Evolutionary conservation across 1,140 invertebrate species (phyloP).

Genomic region (Scaptomyza montana): DNA sequence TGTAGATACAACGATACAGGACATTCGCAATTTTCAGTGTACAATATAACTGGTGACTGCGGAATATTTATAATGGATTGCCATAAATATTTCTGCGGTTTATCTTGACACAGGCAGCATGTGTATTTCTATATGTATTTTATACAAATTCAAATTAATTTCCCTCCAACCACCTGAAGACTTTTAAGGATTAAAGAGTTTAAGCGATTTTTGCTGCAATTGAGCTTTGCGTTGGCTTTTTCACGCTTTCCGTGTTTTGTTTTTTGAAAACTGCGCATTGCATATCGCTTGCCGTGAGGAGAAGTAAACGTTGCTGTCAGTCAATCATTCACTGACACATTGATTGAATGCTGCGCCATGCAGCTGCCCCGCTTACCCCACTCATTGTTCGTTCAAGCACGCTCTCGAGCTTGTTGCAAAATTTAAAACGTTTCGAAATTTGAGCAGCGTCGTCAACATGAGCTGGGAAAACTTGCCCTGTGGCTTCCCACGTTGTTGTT

Average conservation of each 20-base stretch:
- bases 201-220: constrained; percentile 1
- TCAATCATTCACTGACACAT: constrained; percentile 48
- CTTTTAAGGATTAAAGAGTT: constrained; percentile 6
- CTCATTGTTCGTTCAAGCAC: neutral
- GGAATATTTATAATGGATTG: constrained; percentile 62
- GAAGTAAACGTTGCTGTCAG: constrained; percentile 13
- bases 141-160: constrained; percentile 16
- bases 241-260: neutral
- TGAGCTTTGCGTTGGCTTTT: neutral
- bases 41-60: constrained; percentile 5
- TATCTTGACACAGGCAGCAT: constrained; percentile 48
- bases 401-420: constrained; percentile 47
- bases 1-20: constrained; percentile 47
- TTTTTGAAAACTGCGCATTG: constrained; percentile 1
- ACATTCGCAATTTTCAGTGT: constrained; percentile 64
- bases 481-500: constrained; percentile 36
- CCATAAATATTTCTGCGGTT: constrained; percentile 71
- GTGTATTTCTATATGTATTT: neutral
- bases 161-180: constrained; percentile 12
- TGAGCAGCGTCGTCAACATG: constrained; percentile 25
- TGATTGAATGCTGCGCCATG: constrained; percentile 44
- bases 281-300: neutral
- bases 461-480: constrained; percentile 33
- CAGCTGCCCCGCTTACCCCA: constrained; percentile 7
- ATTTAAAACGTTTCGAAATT: constrained; percentile 61